A percentile compares a stretch with the other conserved stretches of the same genome.
phyloP scores from a whole-genome alignment of 2,888 invertebrate species.

The Fissipunctia ypsillon region DNA sequence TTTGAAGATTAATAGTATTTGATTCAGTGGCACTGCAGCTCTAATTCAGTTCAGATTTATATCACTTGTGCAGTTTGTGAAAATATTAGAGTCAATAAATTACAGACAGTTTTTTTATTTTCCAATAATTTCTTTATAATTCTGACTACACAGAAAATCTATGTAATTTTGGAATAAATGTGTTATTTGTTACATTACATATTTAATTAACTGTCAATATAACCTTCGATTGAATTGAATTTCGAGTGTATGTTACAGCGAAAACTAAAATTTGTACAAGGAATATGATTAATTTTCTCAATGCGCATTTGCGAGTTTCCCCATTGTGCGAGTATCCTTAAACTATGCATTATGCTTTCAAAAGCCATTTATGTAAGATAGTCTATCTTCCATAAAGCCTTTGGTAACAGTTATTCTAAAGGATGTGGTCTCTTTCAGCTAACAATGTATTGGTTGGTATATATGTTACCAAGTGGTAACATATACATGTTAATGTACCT shows the following conservation, averaged over 20 bases:
- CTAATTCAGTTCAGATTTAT: slow-evolving; percentile 9
- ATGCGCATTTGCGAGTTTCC: slow-evolving; percentile 37
- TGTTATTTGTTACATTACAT: background rate
- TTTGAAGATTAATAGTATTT: background rate
- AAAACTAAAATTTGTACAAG: background rate
- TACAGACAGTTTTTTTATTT: background rate
- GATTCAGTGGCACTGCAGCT: slow-evolving; percentile 11
- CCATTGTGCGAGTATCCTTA: slow-evolving; percentile 18
- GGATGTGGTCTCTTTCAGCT: background rate
- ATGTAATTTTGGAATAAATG: background rate
- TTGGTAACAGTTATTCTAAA: background rate
- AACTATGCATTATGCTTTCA: slow-evolving; percentile 17
- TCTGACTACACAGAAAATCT: too few species aligned
- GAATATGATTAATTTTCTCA: background rate
- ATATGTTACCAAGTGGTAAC: background rate
- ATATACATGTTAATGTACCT: too few species aligned
- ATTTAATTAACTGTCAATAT: background rate
- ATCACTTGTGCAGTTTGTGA: background rate
- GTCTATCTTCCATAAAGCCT: slow-evolving; percentile 1
- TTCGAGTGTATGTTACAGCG: background rate
- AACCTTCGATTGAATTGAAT: background rate
- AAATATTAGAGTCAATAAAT: slow-evolving; percentile 4
- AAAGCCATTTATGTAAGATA: background rate
- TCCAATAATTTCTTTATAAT: background rate
- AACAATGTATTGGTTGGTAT: background rate